Percentiles rank a stretch among this genome's conserved stretches.
Evolutionary conservation across 2,888 invertebrate species (phyloP).

Genomic region (Gymnosoma rotundatum): DNA sequence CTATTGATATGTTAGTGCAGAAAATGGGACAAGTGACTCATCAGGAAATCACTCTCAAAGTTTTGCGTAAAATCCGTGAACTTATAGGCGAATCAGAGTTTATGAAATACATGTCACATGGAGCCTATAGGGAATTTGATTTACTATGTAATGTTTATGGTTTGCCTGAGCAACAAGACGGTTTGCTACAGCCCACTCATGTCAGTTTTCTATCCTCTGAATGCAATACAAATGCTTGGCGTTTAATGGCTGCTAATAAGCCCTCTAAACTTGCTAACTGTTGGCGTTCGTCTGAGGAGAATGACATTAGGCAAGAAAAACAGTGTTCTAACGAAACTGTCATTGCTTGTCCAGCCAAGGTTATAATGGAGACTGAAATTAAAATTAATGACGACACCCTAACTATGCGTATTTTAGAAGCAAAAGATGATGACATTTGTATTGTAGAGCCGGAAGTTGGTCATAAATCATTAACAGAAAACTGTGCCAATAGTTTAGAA

Average conservation of each 20-base stretch:
- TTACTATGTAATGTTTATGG: slow-evolving; percentile 85
- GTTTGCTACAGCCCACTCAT: slow-evolving; percentile 56
- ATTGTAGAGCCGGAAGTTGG: slow-evolving; percentile 71
- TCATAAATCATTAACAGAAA: slow-evolving; percentile 71
- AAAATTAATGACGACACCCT: slow-evolving; percentile 91
- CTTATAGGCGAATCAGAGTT: slow-evolving; percentile 87
- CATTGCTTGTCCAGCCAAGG: slow-evolving; percentile 84
- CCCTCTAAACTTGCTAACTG: slow-evolving; percentile 58
- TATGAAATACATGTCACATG: slow-evolving; percentile 84
- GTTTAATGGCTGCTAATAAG: slow-evolving; percentile 54
- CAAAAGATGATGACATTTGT: slow-evolving; percentile 78
- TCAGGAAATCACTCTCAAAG: slow-evolving; percentile 87
- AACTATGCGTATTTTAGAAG: slow-evolving; percentile 91
- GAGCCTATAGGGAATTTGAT: slow-evolving; percentile 84
- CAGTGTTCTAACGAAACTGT: slow-evolving; percentile 62
- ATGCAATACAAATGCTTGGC: slow-evolving; percentile 67
- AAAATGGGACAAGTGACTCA: slow-evolving; percentile 85
- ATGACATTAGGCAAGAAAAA: slow-evolving; percentile 67
- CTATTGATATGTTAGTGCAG: slow-evolving; percentile 84
- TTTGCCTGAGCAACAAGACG: slow-evolving; percentile 70
- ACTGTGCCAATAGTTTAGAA: slow-evolving; percentile 72
- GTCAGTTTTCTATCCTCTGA: slow-evolving; percentile 48
- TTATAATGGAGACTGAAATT: slow-evolving; percentile 92
- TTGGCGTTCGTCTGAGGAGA: slow-evolving; percentile 75
- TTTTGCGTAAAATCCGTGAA: slow-evolving; percentile 87